Evolutionary conservation across 2,797 vertebrate species (phyloP).

Genomic region (Microctenopoma lineatum): DNA sequence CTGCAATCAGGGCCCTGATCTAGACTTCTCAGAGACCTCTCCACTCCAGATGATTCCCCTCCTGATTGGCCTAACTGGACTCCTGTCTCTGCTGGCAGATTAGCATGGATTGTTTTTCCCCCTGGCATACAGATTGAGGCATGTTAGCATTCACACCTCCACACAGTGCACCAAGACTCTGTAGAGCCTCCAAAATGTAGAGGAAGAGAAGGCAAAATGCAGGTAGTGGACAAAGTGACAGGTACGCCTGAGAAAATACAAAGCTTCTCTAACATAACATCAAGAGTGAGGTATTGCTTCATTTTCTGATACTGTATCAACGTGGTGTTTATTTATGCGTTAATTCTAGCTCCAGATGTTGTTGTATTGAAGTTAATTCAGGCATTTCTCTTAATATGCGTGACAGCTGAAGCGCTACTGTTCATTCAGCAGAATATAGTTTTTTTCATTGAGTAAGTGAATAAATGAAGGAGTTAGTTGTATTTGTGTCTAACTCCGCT

Average conservation of each 20-base stretch:
- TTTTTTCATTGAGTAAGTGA: no score
- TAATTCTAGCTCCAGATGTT: neutral
- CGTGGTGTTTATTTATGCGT: neutral
- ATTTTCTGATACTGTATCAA: neutral
- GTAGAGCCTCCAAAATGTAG: constrained; percentile 37
- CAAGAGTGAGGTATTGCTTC: neutral
- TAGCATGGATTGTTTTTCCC: constrained; percentile 86
- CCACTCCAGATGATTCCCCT: constrained; percentile 84
- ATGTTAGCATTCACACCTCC: constrained; percentile 78
- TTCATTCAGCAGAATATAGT: neutral
- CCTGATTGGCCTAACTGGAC: constrained; percentile 87
- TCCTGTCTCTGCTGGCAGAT: constrained; percentile 82
- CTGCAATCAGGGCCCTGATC: constrained; percentile 84
- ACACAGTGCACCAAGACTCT: constrained; percentile 17
- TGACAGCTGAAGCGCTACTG: neutral
- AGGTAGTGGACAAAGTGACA: constrained; percentile 15
- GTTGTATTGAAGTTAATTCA: neutral
- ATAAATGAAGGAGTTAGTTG: no score
- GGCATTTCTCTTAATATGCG: neutral
- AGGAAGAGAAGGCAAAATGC: constrained; percentile 9
- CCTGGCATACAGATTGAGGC: constrained; percentile 79
- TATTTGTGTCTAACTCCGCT: neutral
- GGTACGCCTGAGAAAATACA: neutral
- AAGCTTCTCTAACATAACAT: neutral
- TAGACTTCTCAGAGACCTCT: constrained; percentile 73